Evolutionary conservation across 2,888 invertebrate species (phyloP).

Genomic region (Hartigia nigra): DNA sequence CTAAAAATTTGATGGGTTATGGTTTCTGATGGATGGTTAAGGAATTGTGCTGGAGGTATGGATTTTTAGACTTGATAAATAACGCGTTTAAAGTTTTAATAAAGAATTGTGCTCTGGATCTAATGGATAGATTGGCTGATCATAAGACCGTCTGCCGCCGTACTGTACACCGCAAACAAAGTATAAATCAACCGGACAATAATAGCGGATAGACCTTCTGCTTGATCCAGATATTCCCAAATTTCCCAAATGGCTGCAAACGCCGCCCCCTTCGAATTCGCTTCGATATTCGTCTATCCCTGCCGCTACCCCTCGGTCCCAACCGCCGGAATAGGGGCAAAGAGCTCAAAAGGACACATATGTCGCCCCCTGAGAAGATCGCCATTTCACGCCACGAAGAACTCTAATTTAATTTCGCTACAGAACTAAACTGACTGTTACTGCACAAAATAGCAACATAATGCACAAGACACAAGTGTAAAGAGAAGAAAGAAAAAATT

Average conservation of each 20-base stretch:
- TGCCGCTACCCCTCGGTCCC: neutral
- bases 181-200: constrained; percentile 63
- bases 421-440: constrained; percentile 25
- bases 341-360: constrained; percentile 28
- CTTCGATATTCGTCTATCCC: constrained; percentile 9
- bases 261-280: constrained; percentile 43
- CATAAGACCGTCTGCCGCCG: constrained; percentile 26
- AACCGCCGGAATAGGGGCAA: neutral
- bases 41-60: neutral
- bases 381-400: constrained; percentile 54
- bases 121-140: neutral
- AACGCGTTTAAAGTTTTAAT: neutral
- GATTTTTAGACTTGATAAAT: neutral
- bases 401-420: constrained; percentile 47
- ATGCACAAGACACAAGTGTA: neutral
- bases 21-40: neutral
- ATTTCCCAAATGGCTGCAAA: constrained; percentile 60
- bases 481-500: neutral
- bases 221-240: constrained; percentile 57
- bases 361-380: constrained; percentile 45
- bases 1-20: neutral
- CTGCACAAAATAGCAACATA: neutral
- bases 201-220: constrained; percentile 47
- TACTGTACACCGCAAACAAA: constrained; percentile 54
- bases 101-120: neutral